Evolutionary conservation across 2,113 vertebrate species (phyloP), one percentile per base, ranked within the genome.

Genomic region (Spermophilus dauricus): DNA sequence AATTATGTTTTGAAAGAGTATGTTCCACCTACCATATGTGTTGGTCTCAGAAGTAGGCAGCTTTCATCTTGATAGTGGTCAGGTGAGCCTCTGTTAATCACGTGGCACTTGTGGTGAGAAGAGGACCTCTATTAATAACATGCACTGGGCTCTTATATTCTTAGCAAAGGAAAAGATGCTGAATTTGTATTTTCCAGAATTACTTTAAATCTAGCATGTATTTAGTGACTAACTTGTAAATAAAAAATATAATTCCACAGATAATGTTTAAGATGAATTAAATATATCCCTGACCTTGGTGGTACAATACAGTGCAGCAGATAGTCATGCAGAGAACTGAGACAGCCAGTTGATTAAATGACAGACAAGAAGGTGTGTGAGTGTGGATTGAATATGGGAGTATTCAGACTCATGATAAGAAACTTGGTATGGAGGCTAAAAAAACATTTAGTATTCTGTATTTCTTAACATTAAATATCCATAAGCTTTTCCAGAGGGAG

Each of bases 261-360:
- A 18, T 80, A 1, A 14, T 70, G 12, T 63, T 42, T 63, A 51
- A 83, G 37, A 51, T 75, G 14, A 76, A 51, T 63, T 17, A 32
- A 56, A 48, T 67, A 63, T 2, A 3, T 69, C 42, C 12, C 5
- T 53, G 82, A 89, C 10, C 4, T 77, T 13, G 22, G 10, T 30
- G 1, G 3, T 58, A 0, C 42, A 22, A 61, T 26, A 13, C 1
- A 53, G 1, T 6, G 1, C 0, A 53, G 22, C 48, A 56, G 11
- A 37, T 3, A 70, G 11, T 2, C 7, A 18, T 10, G 6, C 3
- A 30, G 69, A 70, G 93, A 95, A 61, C 14, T 61, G 17, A 78
- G 18, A n/a, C 1, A 91, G 20, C 0, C 7, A 34, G 12, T 28
- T 89, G 11, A 20, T 14, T 53, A 18, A 45, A 73, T 48, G 0